phyloP scores from a whole-genome alignment of 2,888 invertebrate species.

The Stenichneumon culpator region DNA sequence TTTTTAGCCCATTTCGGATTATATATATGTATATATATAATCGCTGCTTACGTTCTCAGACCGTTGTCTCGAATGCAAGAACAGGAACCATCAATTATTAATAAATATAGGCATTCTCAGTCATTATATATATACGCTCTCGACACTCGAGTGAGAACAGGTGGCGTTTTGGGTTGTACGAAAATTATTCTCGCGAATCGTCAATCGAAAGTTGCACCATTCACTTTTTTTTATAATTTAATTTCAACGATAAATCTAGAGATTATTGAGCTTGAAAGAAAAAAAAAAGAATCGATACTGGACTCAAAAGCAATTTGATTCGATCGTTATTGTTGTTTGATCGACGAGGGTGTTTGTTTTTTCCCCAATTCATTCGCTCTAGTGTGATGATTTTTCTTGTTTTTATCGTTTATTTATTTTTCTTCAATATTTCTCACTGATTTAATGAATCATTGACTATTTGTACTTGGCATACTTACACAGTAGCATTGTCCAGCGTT shows the following conservation, averaged over 20 bases:
- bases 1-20: conserved; percentile 15
- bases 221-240: neutral
- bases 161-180: conserved; percentile 24
- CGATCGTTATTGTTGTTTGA: conserved; percentile 10
- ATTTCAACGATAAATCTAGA: neutral
- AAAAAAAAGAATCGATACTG: neutral
- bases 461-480: conserved; percentile 81
- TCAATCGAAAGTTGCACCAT: conserved; percentile 25
- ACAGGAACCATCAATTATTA: conserved; percentile 57
- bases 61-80: conserved; percentile 56
- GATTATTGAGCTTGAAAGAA: conserved; percentile 15
- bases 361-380: conserved; percentile 18
- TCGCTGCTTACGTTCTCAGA: conserved; percentile 45
- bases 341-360: neutral
- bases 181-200: conserved; percentile 15
- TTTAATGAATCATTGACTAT: conserved; percentile 43
- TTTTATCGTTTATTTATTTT: conserved; percentile 30
- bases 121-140: conserved; percentile 36
- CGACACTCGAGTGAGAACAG: conserved; percentile 25
- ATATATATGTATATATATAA: neutral
- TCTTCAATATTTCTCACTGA: conserved; percentile 19
- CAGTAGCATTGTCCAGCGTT: conserved; percentile 84
- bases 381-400: conserved; percentile 32
- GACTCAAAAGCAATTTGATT: conserved; percentile 17
- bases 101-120: conserved; percentile 56